Percentiles rank a stretch among this genome's conserved stretches.
Evolutionary conservation across 2,888 invertebrate genomes (phyloP).

Genomic region (Griposia aprilina): DNA sequence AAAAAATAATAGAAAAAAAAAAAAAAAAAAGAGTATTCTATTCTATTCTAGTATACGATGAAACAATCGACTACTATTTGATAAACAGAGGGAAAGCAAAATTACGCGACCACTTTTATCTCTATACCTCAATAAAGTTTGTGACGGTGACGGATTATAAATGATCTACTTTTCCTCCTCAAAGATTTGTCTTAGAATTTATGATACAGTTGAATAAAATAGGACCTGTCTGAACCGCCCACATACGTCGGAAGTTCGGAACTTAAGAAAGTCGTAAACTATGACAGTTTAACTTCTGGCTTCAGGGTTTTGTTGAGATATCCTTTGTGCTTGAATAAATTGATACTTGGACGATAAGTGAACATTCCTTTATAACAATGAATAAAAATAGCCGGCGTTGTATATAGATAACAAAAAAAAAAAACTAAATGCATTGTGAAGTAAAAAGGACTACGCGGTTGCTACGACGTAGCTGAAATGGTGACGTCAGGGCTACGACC

Average conservation of each 20-base stretch:
- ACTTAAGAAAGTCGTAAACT: not conserved
- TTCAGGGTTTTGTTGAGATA: slow-evolving; percentile 2
- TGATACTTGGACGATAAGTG: not conserved
- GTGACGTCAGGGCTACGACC: slow-evolving; percentile 17
- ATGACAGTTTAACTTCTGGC: not conserved
- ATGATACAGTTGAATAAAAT: not conserved
- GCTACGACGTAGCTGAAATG: slow-evolving; percentile 17
- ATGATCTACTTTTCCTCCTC: not conserved
- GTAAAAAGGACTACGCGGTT: not conserved
- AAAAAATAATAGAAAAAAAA: too few relatives aligned
- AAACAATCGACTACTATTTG: not conserved
- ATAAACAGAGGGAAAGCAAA: not conserved
- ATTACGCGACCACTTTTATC: not conserved
- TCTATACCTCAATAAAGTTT: not conserved
- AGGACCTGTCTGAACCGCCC: too few relatives aligned
- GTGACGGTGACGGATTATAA: not conserved
- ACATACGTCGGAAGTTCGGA: not conserved
- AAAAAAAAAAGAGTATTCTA: too few relatives aligned
- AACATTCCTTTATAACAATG: too few relatives aligned
- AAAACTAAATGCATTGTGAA: too few relatives aligned
- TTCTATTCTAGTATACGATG: too few relatives aligned
- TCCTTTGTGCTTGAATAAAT: not conserved
- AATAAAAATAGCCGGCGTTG: too few relatives aligned
- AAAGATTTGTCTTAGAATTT: not conserved
- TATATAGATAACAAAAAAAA: not conserved